Percentiles rank a stretch among this genome's conserved stretches.
These are phyloP conservation scores for Eledona agricola DNA, from an alignment of 2,888 invertebrate species.

Conservation along the genomic window DNA sequence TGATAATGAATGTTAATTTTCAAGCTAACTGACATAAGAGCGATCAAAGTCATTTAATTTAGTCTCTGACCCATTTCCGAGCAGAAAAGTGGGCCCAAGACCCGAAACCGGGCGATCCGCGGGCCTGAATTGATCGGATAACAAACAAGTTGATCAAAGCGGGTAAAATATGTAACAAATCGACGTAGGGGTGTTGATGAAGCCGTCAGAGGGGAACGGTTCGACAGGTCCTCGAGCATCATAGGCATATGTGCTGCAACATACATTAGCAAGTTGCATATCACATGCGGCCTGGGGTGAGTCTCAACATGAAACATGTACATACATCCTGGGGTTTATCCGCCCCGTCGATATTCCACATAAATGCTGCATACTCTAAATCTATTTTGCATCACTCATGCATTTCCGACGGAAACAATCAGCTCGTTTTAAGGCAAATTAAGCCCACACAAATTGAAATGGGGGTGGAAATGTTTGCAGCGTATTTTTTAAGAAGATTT, in stretches of 20 bases:
- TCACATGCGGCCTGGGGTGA: constrained; percentile 53
- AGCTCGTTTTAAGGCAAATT: constrained; percentile 16
- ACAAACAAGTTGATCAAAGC: constrained; percentile 40
- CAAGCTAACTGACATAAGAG: constrained; percentile 55
- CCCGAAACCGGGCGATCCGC: not conserved
- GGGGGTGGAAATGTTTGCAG: no score
- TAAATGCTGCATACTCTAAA: constrained; percentile 49
- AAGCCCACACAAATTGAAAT: no score
- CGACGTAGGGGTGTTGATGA: constrained; percentile 44
- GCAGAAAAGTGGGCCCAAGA: not conserved
- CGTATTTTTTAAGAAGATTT: no score
- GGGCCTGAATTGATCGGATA: constrained; percentile 40
- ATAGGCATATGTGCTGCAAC: constrained; percentile 60
- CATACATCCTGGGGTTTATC: constrained; percentile 41
- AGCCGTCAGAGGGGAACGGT: constrained; percentile 51
- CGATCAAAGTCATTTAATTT: constrained; percentile 53
- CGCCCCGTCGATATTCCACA: constrained; percentile 58
- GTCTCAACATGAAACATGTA: constrained; percentile 59
- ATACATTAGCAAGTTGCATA: constrained; percentile 60
- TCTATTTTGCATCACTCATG: constrained; percentile 43
- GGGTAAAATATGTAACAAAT: constrained; percentile 49
- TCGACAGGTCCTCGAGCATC: constrained; percentile 57
- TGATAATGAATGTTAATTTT: constrained; percentile 59
- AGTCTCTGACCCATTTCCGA: constrained; percentile 20
- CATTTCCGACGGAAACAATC: constrained; percentile 26